Conservation (phyloP, 2,797 vertebrate genomes). For the Myoxocephalus aenaeus region DNA sequence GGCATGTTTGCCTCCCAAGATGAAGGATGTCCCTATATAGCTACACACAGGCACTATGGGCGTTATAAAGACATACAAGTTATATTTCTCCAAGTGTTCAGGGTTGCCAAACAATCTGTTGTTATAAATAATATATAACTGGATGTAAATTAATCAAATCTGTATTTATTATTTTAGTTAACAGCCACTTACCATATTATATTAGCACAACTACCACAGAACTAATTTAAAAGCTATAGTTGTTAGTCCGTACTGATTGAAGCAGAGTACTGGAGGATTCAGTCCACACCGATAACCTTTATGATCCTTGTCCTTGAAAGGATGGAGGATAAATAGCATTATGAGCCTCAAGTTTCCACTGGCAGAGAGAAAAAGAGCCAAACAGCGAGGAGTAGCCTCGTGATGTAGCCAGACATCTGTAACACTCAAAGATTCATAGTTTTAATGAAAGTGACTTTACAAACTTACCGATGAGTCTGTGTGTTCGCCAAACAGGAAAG, state of each 20-base stretch:
- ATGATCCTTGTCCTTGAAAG: conserved; percentile 19
- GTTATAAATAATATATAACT: not conserved
- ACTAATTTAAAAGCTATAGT: not conserved
- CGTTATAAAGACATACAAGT: not conserved
- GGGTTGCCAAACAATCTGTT: conserved; percentile 7
- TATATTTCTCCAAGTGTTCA: not conserved
- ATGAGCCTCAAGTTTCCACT: conserved; percentile 21
- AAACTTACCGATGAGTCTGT: conserved; percentile 61
- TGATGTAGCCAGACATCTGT: not conserved
- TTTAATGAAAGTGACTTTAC: not conserved
- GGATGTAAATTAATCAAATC: not conserved
- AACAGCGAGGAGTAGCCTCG: not conserved
- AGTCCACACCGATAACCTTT: conserved; percentile 38
- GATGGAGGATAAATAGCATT: conserved; percentile 34
- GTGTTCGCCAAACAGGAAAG: conserved; percentile 60
- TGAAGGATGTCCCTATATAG: conserved; percentile 1
- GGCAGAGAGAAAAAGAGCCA: not conserved
- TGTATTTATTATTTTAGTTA: not conserved
- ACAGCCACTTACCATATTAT: not conserved
- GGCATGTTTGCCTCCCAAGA: conserved; percentile 23
- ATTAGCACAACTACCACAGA: not conserved
- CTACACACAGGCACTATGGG: not conserved
- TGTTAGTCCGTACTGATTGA: conserved; percentile 9
- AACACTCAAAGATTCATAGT: not conserved
- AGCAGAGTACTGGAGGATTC: conserved; percentile 16